Evolutionary conservation across 92 coral and sea anemone species (phyloP), one percentile per base, ranked within the genome.

Genomic region (Micromussa lordhowensis): DNA sequence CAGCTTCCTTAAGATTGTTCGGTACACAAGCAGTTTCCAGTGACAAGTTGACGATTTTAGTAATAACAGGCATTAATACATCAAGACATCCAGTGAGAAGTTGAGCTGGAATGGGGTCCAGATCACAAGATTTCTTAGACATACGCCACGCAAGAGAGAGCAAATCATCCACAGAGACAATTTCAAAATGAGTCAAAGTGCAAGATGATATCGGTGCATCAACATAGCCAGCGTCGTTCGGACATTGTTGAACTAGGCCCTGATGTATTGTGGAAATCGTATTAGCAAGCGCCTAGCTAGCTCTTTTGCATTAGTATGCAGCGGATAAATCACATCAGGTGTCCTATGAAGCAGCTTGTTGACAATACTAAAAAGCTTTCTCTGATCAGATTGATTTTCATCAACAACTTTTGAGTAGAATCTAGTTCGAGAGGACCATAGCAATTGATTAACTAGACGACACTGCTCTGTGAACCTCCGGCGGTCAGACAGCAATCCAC

Each of bases 301-400:
- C 66, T 83, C 82, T 19, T 68, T 44, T 51, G 83, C 35, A 80
- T 29, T 68, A 79, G 61, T 58, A 69, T 57, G 76, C 28, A 53
- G 78, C 30, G 87, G 78, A 68, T 76, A 64, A 38, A 78, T 61
- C 61, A 28, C 40, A 49, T 83, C 87, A 64, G 86, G 86, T 49
- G 64, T 35, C 26, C 57, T 40, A 82, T 68, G 38, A 36, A 82
- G 77, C 78, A 83, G 21, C 66, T 83, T 83, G 79, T 69, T 15
- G 21, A 89, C 81, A 40, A 40, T 77, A 75, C 74, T 59, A 83
- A 89, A 13, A 9, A 83, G 71, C 48, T 61, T 83, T 82, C 80
- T 77, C 74, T 83, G 88, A 26, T 89, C 85, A 11, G 59, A 59
- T 51, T 61, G 38, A 59, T 89, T 1, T 21, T 89, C 92, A 21